Percentiles rank a stretch among this genome's conserved stretches.
phyloP scores from a whole-genome alignment of 1,140 invertebrate genomes.

The Eurosta solidaginis region DNA sequence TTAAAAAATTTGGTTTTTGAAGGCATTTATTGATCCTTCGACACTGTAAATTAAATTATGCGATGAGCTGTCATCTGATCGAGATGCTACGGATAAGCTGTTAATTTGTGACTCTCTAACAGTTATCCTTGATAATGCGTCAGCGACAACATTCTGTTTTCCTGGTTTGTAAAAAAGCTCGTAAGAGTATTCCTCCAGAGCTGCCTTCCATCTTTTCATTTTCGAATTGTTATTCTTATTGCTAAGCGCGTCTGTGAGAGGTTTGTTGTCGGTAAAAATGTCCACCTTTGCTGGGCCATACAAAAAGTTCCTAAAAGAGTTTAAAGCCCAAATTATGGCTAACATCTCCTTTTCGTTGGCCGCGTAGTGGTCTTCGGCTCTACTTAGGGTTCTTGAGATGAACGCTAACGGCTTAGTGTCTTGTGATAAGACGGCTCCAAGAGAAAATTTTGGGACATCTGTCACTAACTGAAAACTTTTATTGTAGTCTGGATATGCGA shows the following conservation, averaged over 20 bases:
- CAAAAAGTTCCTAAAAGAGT: constrained; percentile 51
- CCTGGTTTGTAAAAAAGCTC: constrained; percentile 53
- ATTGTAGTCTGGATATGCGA: constrained; percentile 49
- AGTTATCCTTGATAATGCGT: constrained; percentile 39
- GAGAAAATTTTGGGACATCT: too few species aligned
- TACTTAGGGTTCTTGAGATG: constrained; percentile 51
- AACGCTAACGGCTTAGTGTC: too few species aligned
- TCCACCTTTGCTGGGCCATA: constrained; percentile 39
- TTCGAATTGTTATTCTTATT: too few species aligned
- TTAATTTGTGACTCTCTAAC: too few species aligned
- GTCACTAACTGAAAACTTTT: too few species aligned
- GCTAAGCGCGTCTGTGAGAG: constrained; percentile 41
- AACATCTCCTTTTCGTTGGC: constrained; percentile 53
- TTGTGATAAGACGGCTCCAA: too few species aligned
- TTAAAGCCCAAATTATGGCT: too few species aligned
- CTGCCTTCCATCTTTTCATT: constrained; percentile 44
- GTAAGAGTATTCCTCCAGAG: constrained; percentile 44
- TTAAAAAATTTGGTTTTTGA: constrained; percentile 44
- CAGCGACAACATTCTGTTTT: constrained; percentile 54
- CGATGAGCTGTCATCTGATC: too few species aligned
- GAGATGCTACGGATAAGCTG: too few species aligned
- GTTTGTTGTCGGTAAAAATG: constrained; percentile 52
- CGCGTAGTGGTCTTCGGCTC: constrained; percentile 47
- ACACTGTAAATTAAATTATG: too few species aligned
- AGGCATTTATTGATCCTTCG: too few species aligned